phyloP scores from a whole-genome alignment of 1,140 invertebrate genomes.

The Bombus superbus region DNA sequence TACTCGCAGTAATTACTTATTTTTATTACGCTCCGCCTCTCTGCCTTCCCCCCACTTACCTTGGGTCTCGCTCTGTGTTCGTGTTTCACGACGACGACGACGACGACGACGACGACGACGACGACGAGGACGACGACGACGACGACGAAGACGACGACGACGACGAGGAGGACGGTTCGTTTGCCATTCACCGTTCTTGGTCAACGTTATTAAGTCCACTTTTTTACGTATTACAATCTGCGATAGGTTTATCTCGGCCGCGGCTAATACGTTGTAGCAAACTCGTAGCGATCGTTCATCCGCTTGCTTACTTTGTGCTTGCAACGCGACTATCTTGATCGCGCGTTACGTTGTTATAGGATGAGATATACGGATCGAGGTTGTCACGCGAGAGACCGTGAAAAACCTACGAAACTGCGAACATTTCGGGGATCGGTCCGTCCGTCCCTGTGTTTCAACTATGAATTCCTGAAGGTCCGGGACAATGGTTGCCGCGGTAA shows the following conservation, averaged over 20 bases:
- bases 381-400: not conserved
- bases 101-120: constrained; percentile 29
- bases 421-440: not conserved
- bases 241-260: not conserved
- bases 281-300: not conserved
- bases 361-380: not conserved
- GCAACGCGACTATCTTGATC: not conserved
- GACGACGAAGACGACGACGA: constrained; percentile 31
- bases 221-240: not conserved
- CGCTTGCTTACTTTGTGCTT: not conserved
- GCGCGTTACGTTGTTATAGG: not conserved
- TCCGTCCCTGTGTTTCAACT: not conserved
- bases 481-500: constrained; percentile 47
- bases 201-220: constrained; percentile 21
- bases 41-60: constrained; percentile 51
- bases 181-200: not conserved
- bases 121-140: not conserved
- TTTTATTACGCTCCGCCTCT: constrained; percentile 81
- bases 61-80: constrained; percentile 2
- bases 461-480: constrained; percentile 28
- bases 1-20: constrained; percentile 82
- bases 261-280: too few relatives aligned
- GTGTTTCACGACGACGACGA: constrained; percentile 52
- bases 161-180: not conserved
- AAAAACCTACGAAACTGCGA: not conserved